These are phyloP conservation scores for Molorchus minor DNA, from an alignment of 2,888 invertebrate species.

Conservation along the genomic window DNA sequence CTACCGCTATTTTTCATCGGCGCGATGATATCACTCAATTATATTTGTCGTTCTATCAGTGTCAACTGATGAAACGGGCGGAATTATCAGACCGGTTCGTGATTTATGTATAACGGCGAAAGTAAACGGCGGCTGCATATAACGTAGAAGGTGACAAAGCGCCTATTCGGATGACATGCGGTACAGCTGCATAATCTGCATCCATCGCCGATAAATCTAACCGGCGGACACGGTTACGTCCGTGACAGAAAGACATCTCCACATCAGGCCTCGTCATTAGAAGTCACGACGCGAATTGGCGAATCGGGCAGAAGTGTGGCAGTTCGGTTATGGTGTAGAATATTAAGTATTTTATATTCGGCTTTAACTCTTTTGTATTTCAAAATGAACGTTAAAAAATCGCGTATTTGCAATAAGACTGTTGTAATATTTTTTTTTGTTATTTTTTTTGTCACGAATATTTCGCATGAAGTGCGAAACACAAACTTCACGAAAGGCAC, in stretches of 20 bases:
- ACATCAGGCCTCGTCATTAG: conserved; percentile 11
- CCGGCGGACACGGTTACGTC: conserved; percentile 35
- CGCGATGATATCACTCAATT: neutral
- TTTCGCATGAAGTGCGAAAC: no score
- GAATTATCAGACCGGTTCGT: neutral
- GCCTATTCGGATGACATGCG: conserved; percentile 29
- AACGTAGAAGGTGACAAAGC: conserved; percentile 30
- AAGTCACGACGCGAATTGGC: conserved; percentile 36
- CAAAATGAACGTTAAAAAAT: no score
- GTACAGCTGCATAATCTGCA: conserved; percentile 40
- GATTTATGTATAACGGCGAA: neutral
- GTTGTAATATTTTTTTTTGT: no score
- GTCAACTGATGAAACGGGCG: neutral
- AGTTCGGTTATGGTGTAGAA: no score
- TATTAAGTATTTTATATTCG: no score
- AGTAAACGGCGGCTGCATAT: neutral
- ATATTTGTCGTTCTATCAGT: neutral
- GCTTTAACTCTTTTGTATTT: no score
- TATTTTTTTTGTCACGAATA: no score
- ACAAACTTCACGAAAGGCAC: no score
- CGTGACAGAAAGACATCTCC: conserved; percentile 31
- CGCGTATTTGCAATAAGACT: no score
- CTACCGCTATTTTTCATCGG: neutral
- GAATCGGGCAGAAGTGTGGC: conserved; percentile 22
- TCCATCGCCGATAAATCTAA: conserved; percentile 39